A percentile compares a stretch with the other conserved stretches of the same genome.
Conservation (phyloP, 1,140 invertebrate genomes). For the Hylyphantes graminicola region DNA sequence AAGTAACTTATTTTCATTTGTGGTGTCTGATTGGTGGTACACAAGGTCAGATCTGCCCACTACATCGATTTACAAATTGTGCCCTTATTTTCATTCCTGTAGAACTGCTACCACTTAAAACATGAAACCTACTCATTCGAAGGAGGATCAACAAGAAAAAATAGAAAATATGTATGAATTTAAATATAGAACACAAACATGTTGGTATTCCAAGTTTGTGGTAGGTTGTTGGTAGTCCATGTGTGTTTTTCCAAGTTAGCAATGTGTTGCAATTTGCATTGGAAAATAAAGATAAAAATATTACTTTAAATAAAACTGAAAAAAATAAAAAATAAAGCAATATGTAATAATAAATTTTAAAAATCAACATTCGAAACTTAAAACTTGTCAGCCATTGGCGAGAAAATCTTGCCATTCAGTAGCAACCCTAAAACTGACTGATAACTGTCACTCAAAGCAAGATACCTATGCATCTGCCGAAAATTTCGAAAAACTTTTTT, state of each 20-base stretch:
- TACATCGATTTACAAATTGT: no score
- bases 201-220: no score
- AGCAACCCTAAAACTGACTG: slow-evolving; percentile 7
- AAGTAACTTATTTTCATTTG: no score
- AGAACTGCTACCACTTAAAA: no score
- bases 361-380: background rate
- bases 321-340: background rate
- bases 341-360: background rate
- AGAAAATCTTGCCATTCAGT: background rate
- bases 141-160: no score
- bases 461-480: slow-evolving; percentile 9
- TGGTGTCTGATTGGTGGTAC: no score
- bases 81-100: no score
- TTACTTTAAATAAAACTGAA: background rate
- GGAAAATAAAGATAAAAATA: background rate
- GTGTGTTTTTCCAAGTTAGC: background rate
- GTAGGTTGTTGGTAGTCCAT: no score
- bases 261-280: background rate
- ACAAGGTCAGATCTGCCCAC: no score
- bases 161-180: no score
- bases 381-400: background rate
- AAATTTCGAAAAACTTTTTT: slow-evolving; percentile 35
- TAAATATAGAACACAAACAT: no score
- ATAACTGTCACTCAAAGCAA: slow-evolving; percentile 47
- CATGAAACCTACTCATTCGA: no score